Evolutionary conservation across 1,140 invertebrate genomes (phyloP).

Genomic region (Listronotus oregonensis): DNA sequence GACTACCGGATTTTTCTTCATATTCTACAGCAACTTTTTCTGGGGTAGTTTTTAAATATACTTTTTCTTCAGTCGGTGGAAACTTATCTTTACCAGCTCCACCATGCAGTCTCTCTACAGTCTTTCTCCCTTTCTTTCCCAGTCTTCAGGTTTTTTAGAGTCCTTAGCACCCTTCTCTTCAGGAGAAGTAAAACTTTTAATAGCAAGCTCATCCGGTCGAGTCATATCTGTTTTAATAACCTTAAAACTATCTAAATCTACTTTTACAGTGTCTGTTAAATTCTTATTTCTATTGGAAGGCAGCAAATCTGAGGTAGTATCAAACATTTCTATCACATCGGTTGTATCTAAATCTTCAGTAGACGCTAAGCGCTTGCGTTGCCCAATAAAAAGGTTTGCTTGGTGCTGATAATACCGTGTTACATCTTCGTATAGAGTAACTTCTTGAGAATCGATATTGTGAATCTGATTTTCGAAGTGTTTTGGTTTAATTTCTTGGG

Average conservation of each 20-base stretch:
- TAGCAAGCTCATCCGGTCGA: slow-evolving; percentile 44
- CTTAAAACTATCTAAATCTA: slow-evolving; percentile 47
- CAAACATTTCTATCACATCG: slow-evolving; percentile 44
- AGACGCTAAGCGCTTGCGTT: slow-evolving; percentile 53
- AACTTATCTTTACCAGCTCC: slow-evolving; percentile 56
- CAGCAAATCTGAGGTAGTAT: slow-evolving; percentile 37
- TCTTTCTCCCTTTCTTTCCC: slow-evolving; percentile 53
- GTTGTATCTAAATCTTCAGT: slow-evolving; percentile 52
- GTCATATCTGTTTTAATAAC: slow-evolving; percentile 44
- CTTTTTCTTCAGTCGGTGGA: slow-evolving; percentile 36
- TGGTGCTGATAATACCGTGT: slow-evolving; percentile 52
- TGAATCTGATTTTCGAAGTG: slow-evolving; percentile 20
- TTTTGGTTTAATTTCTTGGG: slow-evolving; percentile 15
- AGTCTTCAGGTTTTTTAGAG: slow-evolving; percentile 57
- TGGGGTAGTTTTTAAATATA: slow-evolving; percentile 40
- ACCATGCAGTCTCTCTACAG: slow-evolving; percentile 56
- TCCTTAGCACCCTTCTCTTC: slow-evolving; percentile 59
- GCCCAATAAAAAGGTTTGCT: slow-evolving; percentile 45
- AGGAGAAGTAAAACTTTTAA: slow-evolving; percentile 50
- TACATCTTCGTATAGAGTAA: slow-evolving; percentile 50
- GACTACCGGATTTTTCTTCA: slow-evolving; percentile 18
- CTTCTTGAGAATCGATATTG: slow-evolving; percentile 47
- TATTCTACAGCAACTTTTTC: slow-evolving; percentile 42
- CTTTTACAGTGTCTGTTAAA: slow-evolving; percentile 45
- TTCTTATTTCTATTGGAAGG: slow-evolving; percentile 41